Base-by-base conservation (phyloP, 2,888 invertebrate genomes). In the Lissonota sp. region DNA sequence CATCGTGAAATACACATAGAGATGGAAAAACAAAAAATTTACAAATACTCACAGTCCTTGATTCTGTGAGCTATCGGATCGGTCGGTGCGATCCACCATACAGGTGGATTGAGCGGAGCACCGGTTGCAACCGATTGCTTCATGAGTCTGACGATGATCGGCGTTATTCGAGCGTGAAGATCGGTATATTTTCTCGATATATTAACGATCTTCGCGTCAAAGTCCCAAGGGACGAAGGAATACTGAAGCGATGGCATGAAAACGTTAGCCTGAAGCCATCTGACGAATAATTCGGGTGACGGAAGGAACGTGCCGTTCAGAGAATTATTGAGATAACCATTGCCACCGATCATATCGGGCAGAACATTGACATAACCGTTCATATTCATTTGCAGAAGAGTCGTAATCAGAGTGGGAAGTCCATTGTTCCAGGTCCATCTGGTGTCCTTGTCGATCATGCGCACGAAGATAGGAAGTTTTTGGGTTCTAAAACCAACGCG, bases 21-120 rank as follows among this genome's bases (percentile, higher is more conserved):
- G 12, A 64, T 12, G 5, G 40, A 51, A 12, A 16, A 7, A 64
- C 8, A 5, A 51, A 77, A 51, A 57, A 57, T 16, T 44, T 51
- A 26, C 5, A 8, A 16, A 46, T 37, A 64, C 84, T 86, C 84
- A 93, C 93, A 92, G 78, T 93, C 92, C 74, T 93, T 92, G 78
- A 93, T 92, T 12, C 87, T 89, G 44, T 92, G 92, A 0, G 97
- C 95, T 14, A 93, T 93, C 37, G 90, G 87, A 87, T 97, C 96
- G 0, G 89, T 91, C 0, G 97, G 97, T 85, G 95, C 96, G 0
- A 96, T 89, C 97, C 97, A 98, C 98, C 98, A 98, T 49, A 98
- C 94, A 0, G 98, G 98, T 2, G 96, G 94, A 92, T 97, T 97
- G 8, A 97, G 95, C 0, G 97, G 97, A 1, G 94, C 93, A 8